phyloP scores from a whole-genome alignment of 2,113 vertebrate genomes.

The Podocnemis expansa region DNA sequence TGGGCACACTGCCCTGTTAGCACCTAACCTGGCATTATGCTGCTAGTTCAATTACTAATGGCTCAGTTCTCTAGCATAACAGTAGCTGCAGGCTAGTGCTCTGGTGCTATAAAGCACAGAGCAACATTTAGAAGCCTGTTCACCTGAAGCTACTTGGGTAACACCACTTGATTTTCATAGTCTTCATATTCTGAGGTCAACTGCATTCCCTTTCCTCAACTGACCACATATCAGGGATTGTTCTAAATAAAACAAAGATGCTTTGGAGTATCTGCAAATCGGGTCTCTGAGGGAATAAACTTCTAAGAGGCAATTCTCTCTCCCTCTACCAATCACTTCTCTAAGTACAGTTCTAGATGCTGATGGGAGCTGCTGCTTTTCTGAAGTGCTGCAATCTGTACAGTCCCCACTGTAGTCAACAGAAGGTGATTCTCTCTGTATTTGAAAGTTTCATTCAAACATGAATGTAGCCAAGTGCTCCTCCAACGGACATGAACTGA shows the following conservation, averaged over 20 bases:
- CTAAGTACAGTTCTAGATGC: constrained; percentile 9
- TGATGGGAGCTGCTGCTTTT: constrained; percentile 50
- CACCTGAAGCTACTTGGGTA: not conserved
- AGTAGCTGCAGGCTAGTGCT: not conserved
- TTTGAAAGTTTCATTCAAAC: too few species aligned
- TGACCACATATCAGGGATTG: not conserved
- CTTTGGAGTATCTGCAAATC: constrained; percentile 31
- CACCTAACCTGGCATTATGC: not conserved
- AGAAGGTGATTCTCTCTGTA: too few species aligned
- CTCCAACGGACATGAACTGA: not conserved
- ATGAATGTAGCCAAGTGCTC: too few species aligned
- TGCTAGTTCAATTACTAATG: not conserved
- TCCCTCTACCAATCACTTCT: constrained; percentile 13
- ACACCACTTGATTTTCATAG: not conserved
- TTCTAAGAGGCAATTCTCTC: constrained; percentile 24
- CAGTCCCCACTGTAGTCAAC: too few species aligned
- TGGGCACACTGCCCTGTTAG: not conserved
- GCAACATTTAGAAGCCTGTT: not conserved
- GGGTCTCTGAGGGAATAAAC: not conserved
- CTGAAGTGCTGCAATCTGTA: not conserved
- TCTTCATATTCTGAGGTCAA: not conserved
- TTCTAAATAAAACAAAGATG: not conserved
- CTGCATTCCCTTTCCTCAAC: not conserved
- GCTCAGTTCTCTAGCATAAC: not conserved
- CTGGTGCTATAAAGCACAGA: not conserved